phyloP scores from a whole-genome alignment of 2,888 invertebrate species.

The Caenorhabditis sulstoni region DNA sequence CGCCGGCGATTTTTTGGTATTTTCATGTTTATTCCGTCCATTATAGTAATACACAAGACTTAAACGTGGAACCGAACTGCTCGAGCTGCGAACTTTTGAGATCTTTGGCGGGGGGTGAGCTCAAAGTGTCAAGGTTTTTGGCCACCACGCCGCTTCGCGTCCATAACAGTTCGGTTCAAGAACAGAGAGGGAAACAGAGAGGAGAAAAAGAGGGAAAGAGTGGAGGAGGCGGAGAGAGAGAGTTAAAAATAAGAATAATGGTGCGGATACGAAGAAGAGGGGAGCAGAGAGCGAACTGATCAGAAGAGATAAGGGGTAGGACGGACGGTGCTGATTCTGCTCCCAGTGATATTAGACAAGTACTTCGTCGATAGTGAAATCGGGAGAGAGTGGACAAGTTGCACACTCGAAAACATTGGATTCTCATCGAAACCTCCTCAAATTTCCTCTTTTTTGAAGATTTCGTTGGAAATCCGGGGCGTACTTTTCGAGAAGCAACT shows the following conservation, averaged over 20 bases:
- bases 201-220: background rate
- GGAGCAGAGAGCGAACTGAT: no score
- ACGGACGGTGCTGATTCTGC: background rate
- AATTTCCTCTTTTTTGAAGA: background rate
- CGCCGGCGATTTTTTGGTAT: background rate
- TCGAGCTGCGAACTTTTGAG: background rate
- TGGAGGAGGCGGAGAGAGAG: background rate
- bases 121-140: no score
- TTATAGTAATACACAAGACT: constrained; percentile 54
- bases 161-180: background rate
- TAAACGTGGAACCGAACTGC: constrained; percentile 18
- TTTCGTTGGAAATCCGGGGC: background rate
- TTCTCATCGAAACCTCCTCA: background rate
- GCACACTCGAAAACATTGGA: background rate
- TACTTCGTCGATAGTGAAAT: constrained; percentile 59
- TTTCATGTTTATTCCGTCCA: constrained; percentile 61
- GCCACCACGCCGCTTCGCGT: background rate
- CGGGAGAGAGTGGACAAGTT: constrained; percentile 20
- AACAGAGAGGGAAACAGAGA: background rate
- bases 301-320: background rate
- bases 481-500: background rate
- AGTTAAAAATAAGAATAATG: background rate
- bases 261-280: background rate
- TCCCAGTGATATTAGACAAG: constrained; percentile 49
- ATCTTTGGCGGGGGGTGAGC: background rate